These are phyloP conservation scores for Catharus ustulatus DNA, from an alignment of 2,797 vertebrate species.

Conservation along the genomic window DNA sequence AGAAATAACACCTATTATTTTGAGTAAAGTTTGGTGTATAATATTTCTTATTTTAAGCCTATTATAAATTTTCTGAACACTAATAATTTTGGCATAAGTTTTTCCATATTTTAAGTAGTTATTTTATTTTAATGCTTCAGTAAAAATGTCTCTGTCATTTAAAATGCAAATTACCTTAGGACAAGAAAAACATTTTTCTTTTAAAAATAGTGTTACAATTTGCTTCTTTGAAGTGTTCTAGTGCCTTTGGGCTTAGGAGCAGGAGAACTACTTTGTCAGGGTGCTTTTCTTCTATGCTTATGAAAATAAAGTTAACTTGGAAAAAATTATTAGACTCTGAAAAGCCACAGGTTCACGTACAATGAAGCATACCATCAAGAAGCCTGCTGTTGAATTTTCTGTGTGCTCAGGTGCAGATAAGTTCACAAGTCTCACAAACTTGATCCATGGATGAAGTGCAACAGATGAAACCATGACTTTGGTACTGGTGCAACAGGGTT, in stretches of 20 bases:
- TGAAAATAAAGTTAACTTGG: constrained; percentile 1
- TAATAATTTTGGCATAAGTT: neutral
- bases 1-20: neutral
- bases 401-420: neutral
- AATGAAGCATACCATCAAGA: rapidly evolving
- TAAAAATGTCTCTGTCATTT: constrained; percentile 1
- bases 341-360: neutral
- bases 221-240: constrained; percentile 17
- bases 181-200: neutral
- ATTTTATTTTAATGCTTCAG: neutral
- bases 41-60: neutral
- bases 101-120: neutral
- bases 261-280: neutral
- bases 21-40: neutral
- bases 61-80: neutral
- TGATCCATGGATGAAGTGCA: neutral
- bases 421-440: neutral
- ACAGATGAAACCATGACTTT: neutral
- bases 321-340: neutral
- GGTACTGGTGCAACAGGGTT: neutral
- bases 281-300: neutral
- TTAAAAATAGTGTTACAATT: neutral
- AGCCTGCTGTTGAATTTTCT: neutral
- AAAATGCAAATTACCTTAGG: neutral
- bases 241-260: neutral